Conservation (phyloP, 2,888 invertebrate genomes). For the Lepetodrilus schrolli region DNA sequence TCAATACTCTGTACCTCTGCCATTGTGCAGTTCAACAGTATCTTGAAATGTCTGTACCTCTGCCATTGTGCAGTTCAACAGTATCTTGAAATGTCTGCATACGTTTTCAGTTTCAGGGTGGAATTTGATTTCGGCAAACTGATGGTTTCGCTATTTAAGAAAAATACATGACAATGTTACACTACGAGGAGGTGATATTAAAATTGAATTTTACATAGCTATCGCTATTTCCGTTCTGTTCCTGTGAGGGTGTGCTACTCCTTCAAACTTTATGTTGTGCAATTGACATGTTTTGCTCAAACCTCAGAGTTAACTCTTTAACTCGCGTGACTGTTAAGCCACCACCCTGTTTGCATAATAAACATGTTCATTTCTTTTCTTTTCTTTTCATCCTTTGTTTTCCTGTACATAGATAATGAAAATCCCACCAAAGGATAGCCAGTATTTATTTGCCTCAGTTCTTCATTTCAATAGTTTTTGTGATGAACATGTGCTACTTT, state of each 20-base stretch:
- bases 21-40: no score
- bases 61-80: no score
- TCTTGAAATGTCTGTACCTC: no score
- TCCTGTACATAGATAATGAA: not conserved
- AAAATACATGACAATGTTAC: no score
- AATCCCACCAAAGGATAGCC: not conserved
- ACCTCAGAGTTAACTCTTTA: not conserved
- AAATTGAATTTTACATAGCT: not conserved
- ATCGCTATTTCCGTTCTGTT: not conserved
- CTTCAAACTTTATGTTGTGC: not conserved
- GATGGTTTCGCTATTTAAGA: no score
- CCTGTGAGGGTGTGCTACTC: not conserved
- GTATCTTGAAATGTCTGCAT: no score
- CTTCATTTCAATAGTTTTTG: not conserved
- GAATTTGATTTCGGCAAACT: no score
- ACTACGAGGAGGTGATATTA: not conserved
- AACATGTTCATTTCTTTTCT: no score
- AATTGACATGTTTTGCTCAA: conserved; percentile 16
- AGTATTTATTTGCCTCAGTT: conserved; percentile 1
- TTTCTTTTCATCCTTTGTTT: no score
- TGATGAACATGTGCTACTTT: not conserved
- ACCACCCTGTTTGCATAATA: not conserved
- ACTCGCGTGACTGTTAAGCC: conserved; percentile 1
- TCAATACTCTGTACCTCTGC: not conserved
- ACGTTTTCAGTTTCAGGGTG: no score